A percentile compares a stretch with the other conserved stretches of the same genome.
phyloP scores from a whole-genome alignment of 2,113 vertebrate species.

The Opisthocomus hoazin region DNA sequence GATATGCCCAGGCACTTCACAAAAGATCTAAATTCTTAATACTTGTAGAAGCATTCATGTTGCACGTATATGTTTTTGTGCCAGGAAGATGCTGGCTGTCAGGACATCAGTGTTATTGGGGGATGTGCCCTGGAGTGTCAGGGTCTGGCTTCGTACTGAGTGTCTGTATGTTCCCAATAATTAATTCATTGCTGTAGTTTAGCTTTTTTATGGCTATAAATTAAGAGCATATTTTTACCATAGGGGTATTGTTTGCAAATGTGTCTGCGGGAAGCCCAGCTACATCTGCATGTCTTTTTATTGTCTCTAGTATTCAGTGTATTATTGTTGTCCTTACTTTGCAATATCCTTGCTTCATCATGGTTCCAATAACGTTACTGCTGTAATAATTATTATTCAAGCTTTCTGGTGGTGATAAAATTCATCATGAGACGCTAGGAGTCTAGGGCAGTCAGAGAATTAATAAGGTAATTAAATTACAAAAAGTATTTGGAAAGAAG shows the following conservation, averaged over 20 bases:
- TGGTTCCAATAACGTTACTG: not conserved
- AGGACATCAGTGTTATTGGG: not conserved
- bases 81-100: not conserved
- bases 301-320: not conserved
- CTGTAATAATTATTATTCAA: not conserved
- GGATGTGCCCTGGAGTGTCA: not conserved
- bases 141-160: not conserved
- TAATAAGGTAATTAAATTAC: slow-evolving; percentile 5
- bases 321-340: not conserved
- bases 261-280: not conserved
- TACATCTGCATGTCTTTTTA: not conserved
- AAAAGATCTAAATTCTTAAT: not conserved
- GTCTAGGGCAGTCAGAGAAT: not conserved
- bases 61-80: not conserved
- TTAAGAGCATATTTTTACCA: not conserved
- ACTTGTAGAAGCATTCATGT: not conserved
- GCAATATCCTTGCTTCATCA: not conserved
- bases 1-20: not conserved
- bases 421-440: not conserved
- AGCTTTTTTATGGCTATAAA: not conserved
- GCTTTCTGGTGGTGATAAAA: not conserved
- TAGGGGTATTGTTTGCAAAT: not conserved
- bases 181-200: not conserved
- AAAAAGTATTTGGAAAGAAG: not conserved
- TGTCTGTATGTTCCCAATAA: not conserved